A percentile compares a stretch with the other conserved stretches of the same genome.
Evolutionary conservation across 2,888 invertebrate species (phyloP).

Genomic region (Hedya salicella): DNA sequence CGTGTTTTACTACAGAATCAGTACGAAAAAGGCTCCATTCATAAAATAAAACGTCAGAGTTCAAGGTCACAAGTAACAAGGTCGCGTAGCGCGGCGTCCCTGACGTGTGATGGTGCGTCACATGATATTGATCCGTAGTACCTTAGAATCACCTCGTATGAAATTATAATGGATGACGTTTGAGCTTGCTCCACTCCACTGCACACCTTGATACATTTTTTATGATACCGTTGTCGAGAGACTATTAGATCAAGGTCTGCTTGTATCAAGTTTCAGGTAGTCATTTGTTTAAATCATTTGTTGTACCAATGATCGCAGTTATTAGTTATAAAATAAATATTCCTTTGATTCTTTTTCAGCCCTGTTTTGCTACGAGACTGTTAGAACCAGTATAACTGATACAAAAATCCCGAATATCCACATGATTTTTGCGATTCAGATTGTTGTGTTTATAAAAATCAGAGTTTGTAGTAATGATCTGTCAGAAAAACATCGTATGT

Average conservation of each 20-base stretch:
- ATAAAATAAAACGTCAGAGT: constrained; percentile 27
- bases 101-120: constrained; percentile 42
- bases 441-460: too few relatives aligned
- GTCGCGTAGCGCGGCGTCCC: constrained; percentile 36
- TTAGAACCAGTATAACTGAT: too few relatives aligned
- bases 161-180: constrained; percentile 43
- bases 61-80: constrained; percentile 33
- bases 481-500: too few relatives aligned
- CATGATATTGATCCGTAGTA: constrained; percentile 37
- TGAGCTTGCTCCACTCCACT: constrained; percentile 1
- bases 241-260: constrained; percentile 23
- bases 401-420: too few relatives aligned
- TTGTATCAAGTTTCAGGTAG: constrained; percentile 1
- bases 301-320: not conserved
- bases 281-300: not conserved
- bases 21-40: constrained; percentile 34
- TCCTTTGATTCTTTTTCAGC: too few relatives aligned
- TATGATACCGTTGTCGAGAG: constrained; percentile 16
- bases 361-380: too few relatives aligned
- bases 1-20: constrained; percentile 19
- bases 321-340: not conserved
- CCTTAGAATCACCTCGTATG: constrained; percentile 30
- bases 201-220: constrained; percentile 21
- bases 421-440: too few relatives aligned
- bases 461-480: too few relatives aligned